Evolutionary conservation across 2,888 invertebrate genomes (phyloP).

Genomic region (Charanyca ferruginea): DNA sequence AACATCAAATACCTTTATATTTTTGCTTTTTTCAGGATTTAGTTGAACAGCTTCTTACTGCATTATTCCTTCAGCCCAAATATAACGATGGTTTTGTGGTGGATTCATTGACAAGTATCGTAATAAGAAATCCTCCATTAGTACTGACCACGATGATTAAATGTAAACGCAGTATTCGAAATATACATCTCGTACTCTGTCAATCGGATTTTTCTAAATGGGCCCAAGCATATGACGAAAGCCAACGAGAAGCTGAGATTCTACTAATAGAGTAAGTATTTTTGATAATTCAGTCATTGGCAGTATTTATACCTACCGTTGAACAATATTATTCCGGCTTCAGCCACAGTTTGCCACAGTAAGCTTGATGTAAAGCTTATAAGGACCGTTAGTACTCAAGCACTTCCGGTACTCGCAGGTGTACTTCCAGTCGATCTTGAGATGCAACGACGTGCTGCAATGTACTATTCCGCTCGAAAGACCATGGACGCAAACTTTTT

Average conservation of each 20-base stretch:
- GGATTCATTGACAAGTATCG: constrained; percentile 80
- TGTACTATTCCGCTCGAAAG: no score
- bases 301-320: background rate
- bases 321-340: background rate
- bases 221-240: constrained; percentile 81
- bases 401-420: no score
- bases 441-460: no score
- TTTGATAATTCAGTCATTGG: background rate
- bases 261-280: constrained; percentile 41
- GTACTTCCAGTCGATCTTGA: no score
- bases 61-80: constrained; percentile 76
- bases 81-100: constrained; percentile 83
- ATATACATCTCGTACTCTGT: constrained; percentile 83
- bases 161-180: constrained; percentile 79
- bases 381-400: no score
- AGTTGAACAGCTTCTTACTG: constrained; percentile 78
- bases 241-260: constrained; percentile 75
- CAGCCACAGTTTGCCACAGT: background rate
- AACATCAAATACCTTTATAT: background rate
- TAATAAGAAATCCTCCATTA: constrained; percentile 78
- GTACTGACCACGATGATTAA: constrained; percentile 80
- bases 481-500: no score
- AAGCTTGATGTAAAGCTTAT: no score
- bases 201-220: constrained; percentile 84
- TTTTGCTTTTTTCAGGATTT: constrained; percentile 76